phyloP scores from a whole-genome alignment of 2,888 invertebrate species.

The Tiliacea aurago region DNA sequence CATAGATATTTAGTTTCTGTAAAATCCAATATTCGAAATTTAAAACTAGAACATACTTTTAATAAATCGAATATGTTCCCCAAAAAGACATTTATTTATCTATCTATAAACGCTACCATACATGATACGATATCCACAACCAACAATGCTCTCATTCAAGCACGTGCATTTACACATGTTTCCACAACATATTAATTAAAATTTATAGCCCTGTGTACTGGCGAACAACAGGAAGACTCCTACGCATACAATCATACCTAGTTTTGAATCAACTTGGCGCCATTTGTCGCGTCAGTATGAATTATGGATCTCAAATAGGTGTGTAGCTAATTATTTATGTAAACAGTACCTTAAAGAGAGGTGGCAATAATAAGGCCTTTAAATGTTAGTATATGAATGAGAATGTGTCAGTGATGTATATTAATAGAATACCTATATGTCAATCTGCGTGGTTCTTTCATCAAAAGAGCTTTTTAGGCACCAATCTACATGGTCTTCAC shows the following conservation, averaged over 20 bases:
- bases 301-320: constrained; percentile 20
- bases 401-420: background rate
- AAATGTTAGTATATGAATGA: background rate
- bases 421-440: background rate
- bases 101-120: background rate
- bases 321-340: background rate
- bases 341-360: background rate
- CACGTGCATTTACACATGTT: constrained; percentile 19
- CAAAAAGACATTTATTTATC: background rate
- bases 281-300: constrained; percentile 25
- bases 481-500: no score
- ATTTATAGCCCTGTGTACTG: constrained; percentile 41
- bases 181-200: constrained; percentile 38
- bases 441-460: no score
- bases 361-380: background rate
- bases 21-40: no score
- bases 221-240: constrained; percentile 42
- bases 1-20: no score
- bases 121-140: background rate
- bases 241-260: constrained; percentile 13
- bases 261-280: constrained; percentile 28
- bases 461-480: no score
- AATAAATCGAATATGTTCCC: background rate
- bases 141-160: background rate
- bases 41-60: background rate